Conservation (phyloP, 2,113 vertebrate species). For the Hippocampus barbouri region DNA sequence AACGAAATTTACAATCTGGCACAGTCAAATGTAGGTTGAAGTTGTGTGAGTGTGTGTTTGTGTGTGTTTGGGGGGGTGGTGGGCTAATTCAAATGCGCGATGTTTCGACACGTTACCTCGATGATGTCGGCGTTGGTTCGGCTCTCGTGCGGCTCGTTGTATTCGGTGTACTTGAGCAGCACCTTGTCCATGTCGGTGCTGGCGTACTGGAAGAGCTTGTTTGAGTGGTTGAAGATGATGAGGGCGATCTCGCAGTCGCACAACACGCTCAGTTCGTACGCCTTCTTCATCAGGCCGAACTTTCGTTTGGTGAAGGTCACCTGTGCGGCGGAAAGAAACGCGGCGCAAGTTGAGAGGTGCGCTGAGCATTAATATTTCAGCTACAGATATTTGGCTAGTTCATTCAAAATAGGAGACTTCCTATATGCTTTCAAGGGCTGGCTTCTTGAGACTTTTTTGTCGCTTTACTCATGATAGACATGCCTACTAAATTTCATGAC, state of each 20-base stretch:
- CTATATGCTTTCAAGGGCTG: neutral
- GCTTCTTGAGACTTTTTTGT: neutral
- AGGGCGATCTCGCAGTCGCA: constrained; percentile 93
- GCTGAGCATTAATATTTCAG: too few species aligned
- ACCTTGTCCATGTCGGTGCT: constrained; percentile 72
- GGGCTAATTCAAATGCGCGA: too few species aligned
- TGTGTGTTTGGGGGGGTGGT: too few species aligned
- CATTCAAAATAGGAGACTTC: too few species aligned
- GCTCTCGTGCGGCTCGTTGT: constrained; percentile 71
- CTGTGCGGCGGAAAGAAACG: constrained; percentile 38
- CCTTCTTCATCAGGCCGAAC: constrained; percentile 93
- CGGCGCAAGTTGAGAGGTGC: too few species aligned
- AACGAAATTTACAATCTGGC: too few species aligned
- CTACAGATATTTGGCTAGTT: too few species aligned
- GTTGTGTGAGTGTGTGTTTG: too few species aligned
- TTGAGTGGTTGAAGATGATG: constrained; percentile 82
- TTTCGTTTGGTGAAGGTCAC: constrained; percentile 91
- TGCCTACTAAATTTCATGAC: neutral
- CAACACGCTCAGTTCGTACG: constrained; percentile 88
- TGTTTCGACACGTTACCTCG: constrained; percentile 52
- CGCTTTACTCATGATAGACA: neutral
- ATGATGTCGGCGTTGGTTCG: constrained; percentile 70
- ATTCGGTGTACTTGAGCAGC: constrained; percentile 69
- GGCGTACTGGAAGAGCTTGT: constrained; percentile 71
- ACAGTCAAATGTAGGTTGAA: too few species aligned